phyloP scores from a whole-genome alignment of 2,888 invertebrate species.

The Drosophila pegasa region DNA sequence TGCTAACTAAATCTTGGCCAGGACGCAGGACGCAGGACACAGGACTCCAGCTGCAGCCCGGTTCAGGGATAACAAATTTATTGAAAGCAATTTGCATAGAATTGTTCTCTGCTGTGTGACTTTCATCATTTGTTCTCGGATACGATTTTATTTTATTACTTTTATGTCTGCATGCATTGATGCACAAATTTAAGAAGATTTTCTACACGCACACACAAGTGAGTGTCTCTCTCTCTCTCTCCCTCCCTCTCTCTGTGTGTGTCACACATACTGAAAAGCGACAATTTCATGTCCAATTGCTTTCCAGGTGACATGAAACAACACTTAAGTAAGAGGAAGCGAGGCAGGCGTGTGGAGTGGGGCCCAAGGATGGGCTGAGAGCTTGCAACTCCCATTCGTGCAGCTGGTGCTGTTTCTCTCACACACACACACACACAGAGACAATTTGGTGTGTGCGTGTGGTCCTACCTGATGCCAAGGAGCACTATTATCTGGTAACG shows the following conservation, averaged over 20 bases:
- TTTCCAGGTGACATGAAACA: slow-evolving; percentile 85
- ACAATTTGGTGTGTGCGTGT: slow-evolving; percentile 24
- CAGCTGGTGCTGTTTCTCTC: slow-evolving; percentile 47
- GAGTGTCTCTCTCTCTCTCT: slow-evolving; percentile 3
- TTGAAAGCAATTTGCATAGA: slow-evolving; percentile 82
- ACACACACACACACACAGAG: slow-evolving; percentile 1
- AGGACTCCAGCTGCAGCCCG: slow-evolving; percentile 45
- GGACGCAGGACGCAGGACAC: no score
- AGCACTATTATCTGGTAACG: slow-evolving; percentile 71
- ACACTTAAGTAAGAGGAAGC: slow-evolving; percentile 84
- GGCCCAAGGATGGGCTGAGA: slow-evolving; percentile 22
- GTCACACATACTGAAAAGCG: slow-evolving; percentile 74
- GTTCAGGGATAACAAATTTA: slow-evolving; percentile 82
- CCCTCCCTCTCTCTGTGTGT: slow-evolving; percentile 7
- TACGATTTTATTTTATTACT: slow-evolving; percentile 78
- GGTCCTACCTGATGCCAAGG: slow-evolving; percentile 59
- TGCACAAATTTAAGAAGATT: slow-evolving; percentile 74
- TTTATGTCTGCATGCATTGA: slow-evolving; percentile 57
- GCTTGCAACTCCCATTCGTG: slow-evolving; percentile 56
- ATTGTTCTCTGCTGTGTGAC: slow-evolving; percentile 62
- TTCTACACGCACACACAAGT: slow-evolving; percentile 35
- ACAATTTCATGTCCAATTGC: slow-evolving; percentile 85
- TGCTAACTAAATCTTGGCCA: slow-evolving; percentile 63
- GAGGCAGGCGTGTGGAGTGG: slow-evolving; percentile 26
- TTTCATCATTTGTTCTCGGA: slow-evolving; percentile 68